These are phyloP conservation scores for Herminia tarsipennalis DNA, from an alignment of 2,888 invertebrate genomes.

Conservation along the genomic window DNA sequence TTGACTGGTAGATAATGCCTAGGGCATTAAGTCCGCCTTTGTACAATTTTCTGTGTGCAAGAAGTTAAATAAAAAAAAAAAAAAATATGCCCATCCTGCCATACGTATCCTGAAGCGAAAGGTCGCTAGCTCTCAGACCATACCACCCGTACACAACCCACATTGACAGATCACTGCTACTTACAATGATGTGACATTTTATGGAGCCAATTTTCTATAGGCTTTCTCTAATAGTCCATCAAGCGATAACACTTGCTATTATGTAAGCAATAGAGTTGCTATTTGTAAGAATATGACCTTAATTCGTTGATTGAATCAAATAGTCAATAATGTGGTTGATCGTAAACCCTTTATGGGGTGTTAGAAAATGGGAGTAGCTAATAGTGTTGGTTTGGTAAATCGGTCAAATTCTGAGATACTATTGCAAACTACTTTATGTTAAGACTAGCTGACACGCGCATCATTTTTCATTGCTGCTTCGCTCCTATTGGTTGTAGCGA, in stretches of 20 bases:
- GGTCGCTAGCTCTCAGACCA: too few species aligned
- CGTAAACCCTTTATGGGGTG: conserved; percentile 32
- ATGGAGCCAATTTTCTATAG: conserved; percentile 62
- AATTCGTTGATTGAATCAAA: conserved; percentile 53
- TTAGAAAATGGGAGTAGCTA: conserved; percentile 15
- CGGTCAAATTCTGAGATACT: not conserved
- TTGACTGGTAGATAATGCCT: too few species aligned
- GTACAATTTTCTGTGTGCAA: too few species aligned
- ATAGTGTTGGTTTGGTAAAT: conserved; percentile 11
- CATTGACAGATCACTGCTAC: conserved; percentile 56
- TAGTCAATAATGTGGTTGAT: conserved; percentile 31
- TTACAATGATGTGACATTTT: conserved; percentile 66
- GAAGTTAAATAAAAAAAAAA: too few species aligned
- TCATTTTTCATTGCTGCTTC: too few species aligned
- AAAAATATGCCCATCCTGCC: too few species aligned
- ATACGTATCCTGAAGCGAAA: too few species aligned
- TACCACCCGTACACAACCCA: conserved; percentile 39
- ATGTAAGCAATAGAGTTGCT: conserved; percentile 13
- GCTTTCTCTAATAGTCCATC: conserved; percentile 56
- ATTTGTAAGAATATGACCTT: conserved; percentile 19
- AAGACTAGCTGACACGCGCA: too few species aligned
- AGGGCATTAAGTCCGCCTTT: too few species aligned
- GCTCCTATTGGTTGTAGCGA: too few species aligned
- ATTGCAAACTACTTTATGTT: too few species aligned
- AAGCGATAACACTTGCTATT: conserved; percentile 36